Evolutionary conservation across 2,888 invertebrate genomes (phyloP).

Genomic region (Palloptera scutellata): DNA sequence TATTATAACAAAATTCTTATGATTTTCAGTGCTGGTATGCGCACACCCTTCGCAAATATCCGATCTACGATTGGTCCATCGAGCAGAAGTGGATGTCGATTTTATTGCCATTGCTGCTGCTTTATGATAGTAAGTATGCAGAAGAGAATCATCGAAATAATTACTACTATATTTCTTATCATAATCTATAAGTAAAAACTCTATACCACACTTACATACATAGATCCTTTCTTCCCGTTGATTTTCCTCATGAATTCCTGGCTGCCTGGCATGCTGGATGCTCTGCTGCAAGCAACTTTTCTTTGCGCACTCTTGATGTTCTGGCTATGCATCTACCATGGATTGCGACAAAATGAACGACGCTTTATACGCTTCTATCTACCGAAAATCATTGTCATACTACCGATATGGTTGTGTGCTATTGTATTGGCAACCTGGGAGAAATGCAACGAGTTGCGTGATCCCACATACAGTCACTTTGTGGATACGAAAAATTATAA

Average conservation of each 20-base stretch:
- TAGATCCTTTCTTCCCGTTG: constrained; percentile 94
- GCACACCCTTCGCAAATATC: constrained; percentile 85
- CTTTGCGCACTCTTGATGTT: constrained; percentile 87
- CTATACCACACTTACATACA: constrained; percentile 36
- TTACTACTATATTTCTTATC: neutral
- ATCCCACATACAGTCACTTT: constrained; percentile 92
- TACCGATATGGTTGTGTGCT: constrained; percentile 86
- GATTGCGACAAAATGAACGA: constrained; percentile 90
- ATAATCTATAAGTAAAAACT: neutral
- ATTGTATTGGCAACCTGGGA: constrained; percentile 90
- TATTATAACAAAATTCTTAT: constrained; percentile 36
- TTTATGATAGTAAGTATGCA: constrained; percentile 84
- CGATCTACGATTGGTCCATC: constrained; percentile 93
- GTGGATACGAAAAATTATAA: constrained; percentile 84
- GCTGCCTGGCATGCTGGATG: constrained; percentile 92
- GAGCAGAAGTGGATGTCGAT: constrained; percentile 97
- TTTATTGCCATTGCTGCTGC: constrained; percentile 83
- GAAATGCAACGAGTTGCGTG: constrained; percentile 84
- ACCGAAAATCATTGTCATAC: constrained; percentile 87
- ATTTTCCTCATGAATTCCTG: constrained; percentile 88
- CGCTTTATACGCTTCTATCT: constrained; percentile 86
- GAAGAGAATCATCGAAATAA: neutral
- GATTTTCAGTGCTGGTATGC: constrained; percentile 91
- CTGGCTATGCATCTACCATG: constrained; percentile 96
- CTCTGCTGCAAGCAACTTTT: constrained; percentile 89